Base-by-base conservation (phyloP, 2,888 invertebrate genomes). In the Himalopsyche japonica region DNA sequence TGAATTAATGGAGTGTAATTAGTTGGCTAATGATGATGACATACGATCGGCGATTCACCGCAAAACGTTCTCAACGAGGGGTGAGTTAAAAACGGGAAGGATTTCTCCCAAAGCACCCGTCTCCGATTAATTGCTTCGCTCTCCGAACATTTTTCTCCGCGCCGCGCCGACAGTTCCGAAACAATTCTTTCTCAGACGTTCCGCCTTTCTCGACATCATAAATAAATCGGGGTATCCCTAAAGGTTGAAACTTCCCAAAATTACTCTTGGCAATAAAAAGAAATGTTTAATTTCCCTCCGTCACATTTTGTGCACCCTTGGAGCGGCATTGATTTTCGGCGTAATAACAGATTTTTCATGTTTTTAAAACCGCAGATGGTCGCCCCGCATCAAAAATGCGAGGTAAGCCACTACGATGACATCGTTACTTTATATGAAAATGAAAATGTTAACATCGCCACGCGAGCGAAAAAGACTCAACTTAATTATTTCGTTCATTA, bases 51-150 rank as follows among this genome's bases (percentile, higher is more conserved):
- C 27, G 70, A 27, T 24, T 27, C 27, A 70, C 70, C 70, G 70
- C 70, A 70, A 70, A 43, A 70, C 70, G 70, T 27, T 70, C 70
- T 70, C 70, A 70, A 70, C 27, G 12, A 70, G 12, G 70, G 70
- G 70, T 70, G 70, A 70, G 27, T 27, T 70, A 70, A 70, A 70
- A 70, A 70, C 70, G 70, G 70, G 8, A 30, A 57, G 70, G 70
- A 70, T 70, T 70, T 70, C 70, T 70, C 70, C 27, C 70, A 15
- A 70, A 57, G 70, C 70, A 70, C 20, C 70, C 27, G 70, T 70
- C 70, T 70, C 70, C 70, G 70, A 70, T 70, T 70, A 70, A 70
- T 70, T 70, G 70, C 70, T 70, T 70, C 70, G 70, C 70, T 70
- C 70, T 70, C 70, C 20, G 70, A 70, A 27, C 70, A 70, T 70